Evolutionary conservation across 2,888 invertebrate species (phyloP).

Genomic region (Andricus quercusramuli): DNA sequence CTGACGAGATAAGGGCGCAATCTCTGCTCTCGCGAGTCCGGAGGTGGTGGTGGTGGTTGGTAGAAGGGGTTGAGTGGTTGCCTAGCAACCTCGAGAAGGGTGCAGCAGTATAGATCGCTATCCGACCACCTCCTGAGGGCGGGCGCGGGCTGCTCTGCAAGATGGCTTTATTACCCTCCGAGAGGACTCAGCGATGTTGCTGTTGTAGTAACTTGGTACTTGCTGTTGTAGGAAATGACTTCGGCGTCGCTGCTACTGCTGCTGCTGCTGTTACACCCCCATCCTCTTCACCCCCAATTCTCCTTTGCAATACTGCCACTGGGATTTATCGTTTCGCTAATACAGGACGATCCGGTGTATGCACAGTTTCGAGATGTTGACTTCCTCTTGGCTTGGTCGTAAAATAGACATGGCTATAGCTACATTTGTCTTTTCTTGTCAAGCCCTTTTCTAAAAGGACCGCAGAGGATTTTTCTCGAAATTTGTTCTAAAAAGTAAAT

Average conservation of each 20-base stretch:
- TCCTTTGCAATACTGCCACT: conserved; percentile 42
- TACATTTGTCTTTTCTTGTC: not conserved
- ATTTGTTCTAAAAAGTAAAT: not conserved
- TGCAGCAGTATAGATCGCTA: conserved; percentile 73
- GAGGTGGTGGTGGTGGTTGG: conserved; percentile 51
- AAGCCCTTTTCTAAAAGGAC: not conserved
- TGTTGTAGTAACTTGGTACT: conserved; percentile 64
- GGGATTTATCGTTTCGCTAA: conserved; percentile 67
- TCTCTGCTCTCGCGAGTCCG: conserved; percentile 55
- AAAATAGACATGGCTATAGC: conserved; percentile 12
- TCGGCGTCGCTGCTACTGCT: conserved; percentile 57
- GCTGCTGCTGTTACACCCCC: conserved; percentile 42
- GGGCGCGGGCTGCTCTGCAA: conserved; percentile 68
- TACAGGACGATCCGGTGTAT: conserved; percentile 54
- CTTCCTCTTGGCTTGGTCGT: conserved; percentile 13
- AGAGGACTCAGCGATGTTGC: conserved; percentile 66
- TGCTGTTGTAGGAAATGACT: conserved; percentile 70
- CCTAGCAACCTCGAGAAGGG: conserved; percentile 69
- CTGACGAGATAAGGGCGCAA: conserved; percentile 72
- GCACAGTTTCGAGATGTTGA: conserved; percentile 28
- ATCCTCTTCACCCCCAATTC: conserved; percentile 47
- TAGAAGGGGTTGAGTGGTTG: conserved; percentile 71
- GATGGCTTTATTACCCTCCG: conserved; percentile 78
- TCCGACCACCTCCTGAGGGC: conserved; percentile 64
- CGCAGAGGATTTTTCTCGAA: not conserved